phyloP scores from a whole-genome alignment of 2,888 invertebrate species.

The Drosophila recens region DNA sequence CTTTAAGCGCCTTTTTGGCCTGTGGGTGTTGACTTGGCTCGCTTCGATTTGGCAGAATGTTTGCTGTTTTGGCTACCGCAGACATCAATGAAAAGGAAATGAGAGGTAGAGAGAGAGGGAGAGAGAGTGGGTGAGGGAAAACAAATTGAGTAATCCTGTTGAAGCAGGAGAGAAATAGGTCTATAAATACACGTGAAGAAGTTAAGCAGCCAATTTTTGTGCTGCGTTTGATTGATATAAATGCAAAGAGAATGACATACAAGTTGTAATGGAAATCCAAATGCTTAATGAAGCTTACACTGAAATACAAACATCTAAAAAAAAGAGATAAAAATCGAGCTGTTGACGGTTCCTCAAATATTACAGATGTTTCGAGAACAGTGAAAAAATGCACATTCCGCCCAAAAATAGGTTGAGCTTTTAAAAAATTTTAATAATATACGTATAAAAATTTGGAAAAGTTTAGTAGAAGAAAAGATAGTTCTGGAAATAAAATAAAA shows the following conservation, averaged over 20 bases:
- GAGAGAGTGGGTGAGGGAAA: conserved; percentile 11
- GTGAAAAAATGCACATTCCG: too few species aligned
- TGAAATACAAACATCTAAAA: too few species aligned
- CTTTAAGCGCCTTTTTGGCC: conserved; percentile 42
- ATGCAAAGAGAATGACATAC: conserved; percentile 12
- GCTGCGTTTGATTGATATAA: conserved; percentile 14
- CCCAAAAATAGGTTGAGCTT: too few species aligned
- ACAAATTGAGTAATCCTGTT: conserved; percentile 46
- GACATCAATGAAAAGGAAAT: conserved; percentile 35
- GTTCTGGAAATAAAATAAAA: too few species aligned
- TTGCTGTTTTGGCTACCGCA: conserved; percentile 22
- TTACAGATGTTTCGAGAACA: too few species aligned
- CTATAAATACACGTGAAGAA: conserved; percentile 56
- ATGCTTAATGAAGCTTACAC: too few species aligned
- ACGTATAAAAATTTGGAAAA: too few species aligned
- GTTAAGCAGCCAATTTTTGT: conserved; percentile 2
- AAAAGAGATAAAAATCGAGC: too few species aligned
- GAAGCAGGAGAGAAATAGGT: conserved; percentile 35
- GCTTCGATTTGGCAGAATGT: conserved; percentile 25
- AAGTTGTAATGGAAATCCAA: too few species aligned
- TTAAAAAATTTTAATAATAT: too few species aligned
- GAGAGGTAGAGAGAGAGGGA: neutral
- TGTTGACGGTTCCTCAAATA: too few species aligned
- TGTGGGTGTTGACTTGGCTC: conserved; percentile 31
- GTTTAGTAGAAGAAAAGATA: too few species aligned